phyloP scores from a whole-genome alignment of 2,113 vertebrate species.

The Trematomus loennbergii region DNA sequence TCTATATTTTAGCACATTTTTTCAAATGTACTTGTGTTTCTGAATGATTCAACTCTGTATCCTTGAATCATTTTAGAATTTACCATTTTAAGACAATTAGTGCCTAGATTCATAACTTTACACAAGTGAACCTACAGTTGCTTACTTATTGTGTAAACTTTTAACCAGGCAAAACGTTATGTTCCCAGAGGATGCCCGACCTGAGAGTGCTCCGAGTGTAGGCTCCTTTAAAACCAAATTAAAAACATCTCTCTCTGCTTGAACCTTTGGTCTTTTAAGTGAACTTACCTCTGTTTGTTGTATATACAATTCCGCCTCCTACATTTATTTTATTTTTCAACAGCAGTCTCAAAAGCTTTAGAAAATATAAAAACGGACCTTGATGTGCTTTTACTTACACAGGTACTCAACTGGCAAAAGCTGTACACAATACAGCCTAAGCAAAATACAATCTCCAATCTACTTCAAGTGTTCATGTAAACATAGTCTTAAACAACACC shows the following conservation, averaged over 20 bases:
- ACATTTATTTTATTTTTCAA: slow-evolving; percentile 3
- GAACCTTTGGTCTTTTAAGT: slow-evolving; percentile 30
- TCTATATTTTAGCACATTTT: no score
- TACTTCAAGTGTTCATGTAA: slow-evolving; percentile 2
- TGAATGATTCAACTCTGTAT: background rate
- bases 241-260: slow-evolving; percentile 42
- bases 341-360: slow-evolving; percentile 8
- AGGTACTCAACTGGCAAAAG: slow-evolving; percentile 9
- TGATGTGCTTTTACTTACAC: slow-evolving; percentile 13
- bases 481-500: background rate
- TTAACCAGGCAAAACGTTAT: background rate
- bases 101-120: background rate
- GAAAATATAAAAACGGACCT: background rate
- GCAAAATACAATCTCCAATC: background rate
- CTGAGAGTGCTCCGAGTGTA: background rate
- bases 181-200: slow-evolving; percentile 6
- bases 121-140: no score
- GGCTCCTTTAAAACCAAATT: slow-evolving; percentile 37
- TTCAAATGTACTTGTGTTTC: no score
- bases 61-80: background rate
- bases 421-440: background rate
- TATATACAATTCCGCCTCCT: background rate
- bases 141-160: no score
- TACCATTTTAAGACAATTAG: background rate
- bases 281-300: slow-evolving; percentile 21